phyloP scores from a whole-genome alignment of 2,888 invertebrate species.

The Phasia obesa region DNA sequence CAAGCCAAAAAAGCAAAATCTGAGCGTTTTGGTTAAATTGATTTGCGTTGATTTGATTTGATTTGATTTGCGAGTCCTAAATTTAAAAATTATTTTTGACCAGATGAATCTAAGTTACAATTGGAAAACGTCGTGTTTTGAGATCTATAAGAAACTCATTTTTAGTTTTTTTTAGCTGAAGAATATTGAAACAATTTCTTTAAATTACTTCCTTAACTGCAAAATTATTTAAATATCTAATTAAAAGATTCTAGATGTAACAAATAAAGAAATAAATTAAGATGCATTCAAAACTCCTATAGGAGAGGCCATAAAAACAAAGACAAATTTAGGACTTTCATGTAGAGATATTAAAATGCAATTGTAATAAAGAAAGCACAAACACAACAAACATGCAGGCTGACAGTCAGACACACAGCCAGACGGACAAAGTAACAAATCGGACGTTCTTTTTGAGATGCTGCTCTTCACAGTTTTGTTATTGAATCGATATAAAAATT shows the following conservation, averaged over 20 bases:
- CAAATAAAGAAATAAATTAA: not conserved
- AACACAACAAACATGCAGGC: slow-evolving; percentile 1
- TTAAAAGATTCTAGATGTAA: not conserved
- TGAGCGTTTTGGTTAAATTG: no score
- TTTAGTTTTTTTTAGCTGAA: no score
- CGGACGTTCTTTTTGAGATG: slow-evolving; percentile 6
- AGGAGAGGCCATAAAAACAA: slow-evolving; percentile 1
- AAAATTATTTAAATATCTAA: no score
- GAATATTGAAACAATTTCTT: no score
- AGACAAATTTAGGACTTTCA: not conserved
- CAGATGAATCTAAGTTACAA: no score
- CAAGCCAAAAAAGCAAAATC: no score
- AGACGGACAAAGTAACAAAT: slow-evolving; percentile 24
- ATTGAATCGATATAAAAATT: slow-evolving; percentile 38
- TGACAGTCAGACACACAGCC: not conserved
- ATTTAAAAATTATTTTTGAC: no score
- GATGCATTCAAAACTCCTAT: not conserved
- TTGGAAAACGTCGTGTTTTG: no score
- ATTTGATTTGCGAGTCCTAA: no score
- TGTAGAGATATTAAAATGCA: slow-evolving; percentile 57
- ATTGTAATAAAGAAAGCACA: slow-evolving; percentile 46
- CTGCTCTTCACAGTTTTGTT: slow-evolving; percentile 35
- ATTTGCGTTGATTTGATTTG: no score
- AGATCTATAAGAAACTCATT: no score
- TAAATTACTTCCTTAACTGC: no score